These are phyloP conservation scores for Dolichotis patagonum DNA, from an alignment of 2,113 vertebrate genomes.

Conservation along the genomic window DNA sequence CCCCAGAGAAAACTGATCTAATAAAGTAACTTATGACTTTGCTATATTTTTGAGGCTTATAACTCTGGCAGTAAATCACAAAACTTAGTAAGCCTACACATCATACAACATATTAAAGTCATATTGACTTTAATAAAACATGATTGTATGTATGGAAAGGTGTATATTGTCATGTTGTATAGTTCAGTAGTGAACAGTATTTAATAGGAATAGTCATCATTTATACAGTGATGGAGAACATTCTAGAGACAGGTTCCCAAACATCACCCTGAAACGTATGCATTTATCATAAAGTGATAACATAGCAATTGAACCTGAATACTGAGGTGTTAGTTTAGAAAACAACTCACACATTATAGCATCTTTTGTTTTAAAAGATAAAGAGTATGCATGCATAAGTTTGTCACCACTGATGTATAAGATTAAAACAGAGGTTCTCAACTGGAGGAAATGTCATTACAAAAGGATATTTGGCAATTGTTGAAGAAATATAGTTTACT, in stretches of 20 bases:
- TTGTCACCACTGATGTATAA: not conserved
- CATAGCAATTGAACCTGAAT: not conserved
- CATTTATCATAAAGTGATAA: not conserved
- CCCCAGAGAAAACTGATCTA: not conserved
- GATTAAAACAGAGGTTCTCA: not conserved
- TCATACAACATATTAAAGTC: too few relatives aligned
- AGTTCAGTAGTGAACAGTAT: not conserved
- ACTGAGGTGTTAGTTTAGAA: not conserved
- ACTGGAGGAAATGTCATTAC: not conserved
- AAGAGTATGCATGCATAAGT: not conserved
- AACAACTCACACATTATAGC: not conserved
- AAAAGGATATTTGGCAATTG: not conserved
- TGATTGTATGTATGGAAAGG: not conserved
- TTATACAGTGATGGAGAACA: not conserved
- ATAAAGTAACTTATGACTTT: not conserved
- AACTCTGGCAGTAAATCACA: not conserved
- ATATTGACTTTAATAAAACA: not conserved
- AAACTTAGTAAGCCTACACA: not conserved
- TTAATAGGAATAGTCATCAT: not conserved
- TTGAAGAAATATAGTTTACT: not conserved
- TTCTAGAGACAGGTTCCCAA: not conserved
- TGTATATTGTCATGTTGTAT: not conserved
- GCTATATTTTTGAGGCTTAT: not conserved
- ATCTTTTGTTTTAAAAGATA: not conserved
- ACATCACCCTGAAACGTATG: not conserved